Evolutionary conservation across 2,113 vertebrate species (phyloP).

Genomic region (Delphinus delphis): DNA sequence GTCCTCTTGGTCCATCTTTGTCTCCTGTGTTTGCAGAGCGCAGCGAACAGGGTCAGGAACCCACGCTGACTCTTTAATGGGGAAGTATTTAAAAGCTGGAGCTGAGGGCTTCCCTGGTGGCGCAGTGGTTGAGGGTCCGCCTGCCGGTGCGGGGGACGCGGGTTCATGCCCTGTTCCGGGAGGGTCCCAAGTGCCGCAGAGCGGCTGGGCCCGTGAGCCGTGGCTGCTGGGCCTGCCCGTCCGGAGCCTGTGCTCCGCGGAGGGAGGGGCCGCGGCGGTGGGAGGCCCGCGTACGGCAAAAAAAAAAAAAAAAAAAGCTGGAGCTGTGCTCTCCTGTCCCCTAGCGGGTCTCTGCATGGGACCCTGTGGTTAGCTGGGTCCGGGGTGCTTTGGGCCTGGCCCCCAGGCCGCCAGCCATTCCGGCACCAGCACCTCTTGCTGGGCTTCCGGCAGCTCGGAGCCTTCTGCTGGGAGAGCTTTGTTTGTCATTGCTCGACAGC

Average conservation of each 20-base stretch:
- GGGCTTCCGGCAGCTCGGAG: not conserved
- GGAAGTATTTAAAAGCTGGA: not conserved
- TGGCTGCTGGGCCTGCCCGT: no score
- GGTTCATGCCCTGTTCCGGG: no score
- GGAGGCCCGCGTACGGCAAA: no score
- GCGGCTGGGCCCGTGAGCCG: no score
- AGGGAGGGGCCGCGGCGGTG: no score
- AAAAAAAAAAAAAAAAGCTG: not conserved
- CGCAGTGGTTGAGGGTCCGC: no score
- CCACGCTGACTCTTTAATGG: not conserved
- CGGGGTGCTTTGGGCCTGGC: not conserved
- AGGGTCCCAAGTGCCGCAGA: no score
- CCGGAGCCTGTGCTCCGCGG: no score
- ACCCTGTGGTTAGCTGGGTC: not conserved
- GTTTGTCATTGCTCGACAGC: not conserved
- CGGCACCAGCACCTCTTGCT: not conserved
- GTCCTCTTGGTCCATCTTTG: not conserved
- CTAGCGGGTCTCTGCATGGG: not conserved
- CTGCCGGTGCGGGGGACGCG: no score
- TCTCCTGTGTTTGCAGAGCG: not conserved
- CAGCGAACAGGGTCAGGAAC: not conserved
- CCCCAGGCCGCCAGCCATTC: not conserved
- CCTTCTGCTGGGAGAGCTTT: not conserved
- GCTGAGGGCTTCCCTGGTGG: no score
- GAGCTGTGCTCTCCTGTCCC: not conserved